Evolutionary conservation across 2,113 vertebrate genomes (phyloP).

Genomic region (Lepus timidus): DNA sequence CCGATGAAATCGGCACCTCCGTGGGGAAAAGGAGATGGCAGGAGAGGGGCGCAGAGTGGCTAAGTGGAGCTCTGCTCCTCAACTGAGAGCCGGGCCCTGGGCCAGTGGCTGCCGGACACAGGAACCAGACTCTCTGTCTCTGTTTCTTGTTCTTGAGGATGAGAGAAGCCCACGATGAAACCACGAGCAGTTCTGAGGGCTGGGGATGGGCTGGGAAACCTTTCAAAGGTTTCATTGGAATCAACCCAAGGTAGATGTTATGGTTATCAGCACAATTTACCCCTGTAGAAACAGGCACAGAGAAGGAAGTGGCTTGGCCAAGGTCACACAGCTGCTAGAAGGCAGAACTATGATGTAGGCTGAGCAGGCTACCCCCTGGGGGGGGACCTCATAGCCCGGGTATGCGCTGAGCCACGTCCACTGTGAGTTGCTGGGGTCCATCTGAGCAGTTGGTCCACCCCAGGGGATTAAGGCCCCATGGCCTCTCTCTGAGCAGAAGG

Average conservation of each 20-base stretch:
- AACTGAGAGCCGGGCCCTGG: neutral
- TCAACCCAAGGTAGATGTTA: neutral
- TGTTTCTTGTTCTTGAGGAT: neutral
- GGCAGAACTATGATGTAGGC: neutral
- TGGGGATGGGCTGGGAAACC: neutral
- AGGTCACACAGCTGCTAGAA: neutral
- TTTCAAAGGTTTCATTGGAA: neutral
- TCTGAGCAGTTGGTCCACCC: neutral
- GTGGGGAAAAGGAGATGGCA: neutral
- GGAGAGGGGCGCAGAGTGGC: neutral
- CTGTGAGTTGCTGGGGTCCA: neutral
- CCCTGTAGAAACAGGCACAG: neutral
- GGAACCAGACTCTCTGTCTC: neutral
- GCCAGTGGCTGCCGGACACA: neutral
- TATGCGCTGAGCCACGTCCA: no score
- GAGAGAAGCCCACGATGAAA: conserved; percentile 19
- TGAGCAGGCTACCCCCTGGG: neutral
- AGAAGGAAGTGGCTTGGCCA: neutral
- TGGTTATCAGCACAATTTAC: neutral
- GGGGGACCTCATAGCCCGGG: neutral
- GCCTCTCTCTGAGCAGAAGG: neutral
- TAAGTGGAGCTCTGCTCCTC: neutral
- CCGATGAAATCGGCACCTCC: neutral
- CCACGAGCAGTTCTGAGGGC: neutral
- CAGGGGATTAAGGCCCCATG: neutral